phyloP scores from a whole-genome alignment of 2,113 vertebrate genomes.

The Cathartes aura region DNA sequence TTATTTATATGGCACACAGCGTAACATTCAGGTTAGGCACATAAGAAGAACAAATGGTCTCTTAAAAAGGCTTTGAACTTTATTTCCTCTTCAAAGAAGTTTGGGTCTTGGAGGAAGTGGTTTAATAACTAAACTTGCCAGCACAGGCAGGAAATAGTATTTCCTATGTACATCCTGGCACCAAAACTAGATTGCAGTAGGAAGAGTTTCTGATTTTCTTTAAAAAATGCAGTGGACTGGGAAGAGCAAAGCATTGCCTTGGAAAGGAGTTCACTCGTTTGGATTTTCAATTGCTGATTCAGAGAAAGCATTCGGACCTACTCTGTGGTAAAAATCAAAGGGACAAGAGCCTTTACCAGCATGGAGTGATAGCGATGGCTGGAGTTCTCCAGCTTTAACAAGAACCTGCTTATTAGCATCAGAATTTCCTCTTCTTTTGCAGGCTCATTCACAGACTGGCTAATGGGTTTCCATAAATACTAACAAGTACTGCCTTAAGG shows the following conservation, averaged over 20 bases:
- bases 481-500: constrained; percentile 55
- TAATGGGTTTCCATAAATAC: constrained; percentile 62
- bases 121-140: constrained; percentile 66
- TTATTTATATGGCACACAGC: not conserved
- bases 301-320: not conserved
- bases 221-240: not conserved
- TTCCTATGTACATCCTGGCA: constrained; percentile 62
- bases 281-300: not conserved
- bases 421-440: constrained; percentile 37
- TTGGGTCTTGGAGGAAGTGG: constrained; percentile 56
- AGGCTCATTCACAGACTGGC: constrained; percentile 29
- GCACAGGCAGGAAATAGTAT: constrained; percentile 57
- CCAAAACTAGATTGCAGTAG: not conserved
- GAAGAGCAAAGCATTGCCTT: not conserved
- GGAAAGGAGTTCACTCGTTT: not conserved
- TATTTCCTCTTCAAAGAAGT: constrained; percentile 67
- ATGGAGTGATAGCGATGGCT: not conserved
- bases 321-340: not conserved
- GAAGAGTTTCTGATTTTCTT: constrained; percentile 45
- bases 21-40: constrained; percentile 38
- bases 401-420: constrained; percentile 5
- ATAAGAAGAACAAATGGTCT: constrained; percentile 64
- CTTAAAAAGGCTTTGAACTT: constrained; percentile 71
- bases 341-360: not conserved
- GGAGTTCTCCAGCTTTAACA: not conserved